Conservation (phyloP, 2,888 invertebrate genomes). For the Athripsodes cinereus region DNA sequence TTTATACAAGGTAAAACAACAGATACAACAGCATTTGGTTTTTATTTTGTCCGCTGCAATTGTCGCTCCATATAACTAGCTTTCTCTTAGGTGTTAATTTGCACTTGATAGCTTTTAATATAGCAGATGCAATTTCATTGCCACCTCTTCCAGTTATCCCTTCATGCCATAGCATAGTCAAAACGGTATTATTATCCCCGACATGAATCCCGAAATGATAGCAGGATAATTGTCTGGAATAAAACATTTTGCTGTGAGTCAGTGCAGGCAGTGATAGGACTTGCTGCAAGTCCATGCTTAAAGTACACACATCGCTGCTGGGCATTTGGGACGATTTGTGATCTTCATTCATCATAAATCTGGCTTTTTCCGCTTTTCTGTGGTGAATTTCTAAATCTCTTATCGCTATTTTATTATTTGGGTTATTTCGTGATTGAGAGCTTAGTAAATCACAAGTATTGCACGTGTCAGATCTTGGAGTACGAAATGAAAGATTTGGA, state of each 20-base stretch:
- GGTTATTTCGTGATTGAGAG: no score
- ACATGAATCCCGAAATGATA: constrained; percentile 30
- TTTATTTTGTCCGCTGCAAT: constrained; percentile 25
- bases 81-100: no score
- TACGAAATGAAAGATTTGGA: no score
- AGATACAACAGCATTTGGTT: constrained; percentile 30
- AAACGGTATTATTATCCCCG: constrained; percentile 14
- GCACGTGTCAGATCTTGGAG: no score
- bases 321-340: background rate
- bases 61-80: constrained; percentile 28
- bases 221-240: constrained; percentile 29
- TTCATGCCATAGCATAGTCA: constrained; percentile 5
- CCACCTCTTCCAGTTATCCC: constrained; percentile 27
- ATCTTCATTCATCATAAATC: background rate
- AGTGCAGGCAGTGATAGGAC: constrained; percentile 29
- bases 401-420: no score
- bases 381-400: background rate
- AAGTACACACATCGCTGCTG: background rate
- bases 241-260: constrained; percentile 31
- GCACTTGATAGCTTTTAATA: constrained; percentile 9
- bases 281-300: background rate
- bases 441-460: no score
- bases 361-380: background rate
- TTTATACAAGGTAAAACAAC: constrained; percentile 2
- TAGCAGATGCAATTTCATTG: constrained; percentile 26